phyloP scores from a whole-genome alignment of 2,113 vertebrate genomes.

The Dromiciops gliroides region DNA sequence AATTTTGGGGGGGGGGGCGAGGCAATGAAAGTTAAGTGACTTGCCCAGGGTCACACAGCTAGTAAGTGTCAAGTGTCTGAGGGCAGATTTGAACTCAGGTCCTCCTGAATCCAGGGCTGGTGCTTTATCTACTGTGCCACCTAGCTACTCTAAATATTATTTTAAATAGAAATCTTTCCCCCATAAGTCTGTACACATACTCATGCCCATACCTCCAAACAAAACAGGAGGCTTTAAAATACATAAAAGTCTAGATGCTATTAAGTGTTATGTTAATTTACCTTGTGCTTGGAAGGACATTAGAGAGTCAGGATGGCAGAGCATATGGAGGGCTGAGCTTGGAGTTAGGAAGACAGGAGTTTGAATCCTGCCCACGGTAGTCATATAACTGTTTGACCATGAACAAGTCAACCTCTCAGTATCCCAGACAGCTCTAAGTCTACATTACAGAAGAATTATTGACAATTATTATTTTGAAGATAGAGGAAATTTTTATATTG shows the following conservation, averaged over 20 bases:
- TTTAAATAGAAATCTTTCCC: not conserved
- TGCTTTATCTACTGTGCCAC: too few relatives aligned
- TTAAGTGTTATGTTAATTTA: not conserved
- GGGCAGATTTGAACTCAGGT: too few relatives aligned
- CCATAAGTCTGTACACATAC: not conserved
- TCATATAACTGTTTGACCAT: not conserved
- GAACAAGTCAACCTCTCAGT: not conserved
- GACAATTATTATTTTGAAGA: not conserved
- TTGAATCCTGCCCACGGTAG: not conserved
- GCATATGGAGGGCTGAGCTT: not conserved
- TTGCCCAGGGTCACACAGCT: too few relatives aligned
- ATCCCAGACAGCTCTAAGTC: not conserved
- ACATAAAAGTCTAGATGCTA: not conserved
- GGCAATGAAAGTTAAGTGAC: too few relatives aligned
- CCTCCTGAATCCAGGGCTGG: too few relatives aligned
- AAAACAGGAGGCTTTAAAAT: not conserved
- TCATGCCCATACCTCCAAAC: not conserved
- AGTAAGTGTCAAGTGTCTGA: too few relatives aligned
- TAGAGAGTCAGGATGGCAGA: not conserved
- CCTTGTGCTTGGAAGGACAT: not conserved
- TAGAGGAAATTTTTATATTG: not conserved
- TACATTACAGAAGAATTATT: not conserved
- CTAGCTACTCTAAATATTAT: conserved; percentile 6
- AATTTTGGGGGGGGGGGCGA: too few relatives aligned
- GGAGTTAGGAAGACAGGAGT: not conserved